Evolutionary conservation across 2,888 invertebrate species (phyloP).

Genomic region (Tortrix viridana): DNA sequence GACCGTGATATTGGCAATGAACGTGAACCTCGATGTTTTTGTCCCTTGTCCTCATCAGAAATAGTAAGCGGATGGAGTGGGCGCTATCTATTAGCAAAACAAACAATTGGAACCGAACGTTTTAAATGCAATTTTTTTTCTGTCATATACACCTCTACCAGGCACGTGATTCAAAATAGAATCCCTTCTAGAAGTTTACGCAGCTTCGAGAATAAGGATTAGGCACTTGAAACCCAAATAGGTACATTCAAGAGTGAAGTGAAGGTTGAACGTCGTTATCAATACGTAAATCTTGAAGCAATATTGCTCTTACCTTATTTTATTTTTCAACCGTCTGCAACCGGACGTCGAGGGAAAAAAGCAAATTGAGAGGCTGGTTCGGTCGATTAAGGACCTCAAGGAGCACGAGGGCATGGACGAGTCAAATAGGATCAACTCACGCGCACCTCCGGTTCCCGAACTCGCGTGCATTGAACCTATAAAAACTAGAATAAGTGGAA

Average conservation of each 20-base stretch:
- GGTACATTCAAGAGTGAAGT: too few species aligned
- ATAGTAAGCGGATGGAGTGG: slow-evolving; percentile 42
- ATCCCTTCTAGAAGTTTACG: too few species aligned
- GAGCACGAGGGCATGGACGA: slow-evolving; percentile 42
- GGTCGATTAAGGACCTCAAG: slow-evolving; percentile 23
- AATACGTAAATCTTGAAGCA: neutral
- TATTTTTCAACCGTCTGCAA: slow-evolving; percentile 40
- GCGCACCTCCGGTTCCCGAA: slow-evolving; percentile 54
- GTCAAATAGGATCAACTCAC: slow-evolving; percentile 48
- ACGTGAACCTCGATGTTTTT: slow-evolving; percentile 43
- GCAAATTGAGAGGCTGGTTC: slow-evolving; percentile 44
- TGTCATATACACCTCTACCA: slow-evolving; percentile 3
- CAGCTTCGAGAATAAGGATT: too few species aligned
- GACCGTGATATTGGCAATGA: slow-evolving; percentile 51
- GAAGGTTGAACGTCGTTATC: too few species aligned
- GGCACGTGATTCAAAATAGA: too few species aligned
- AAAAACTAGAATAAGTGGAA: slow-evolving; percentile 41
- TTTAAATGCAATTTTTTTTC: neutral
- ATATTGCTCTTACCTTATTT: slow-evolving; percentile 10
- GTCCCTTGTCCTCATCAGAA: slow-evolving; percentile 38
- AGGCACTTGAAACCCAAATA: too few species aligned
- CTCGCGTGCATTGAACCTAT: slow-evolving; percentile 44
- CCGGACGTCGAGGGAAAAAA: slow-evolving; percentile 51
- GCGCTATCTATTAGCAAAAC: slow-evolving; percentile 41
- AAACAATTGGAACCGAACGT: slow-evolving; percentile 22